Conservation (phyloP, 1,140 invertebrate genomes). For the Eupristina koningsbergeri region DNA sequence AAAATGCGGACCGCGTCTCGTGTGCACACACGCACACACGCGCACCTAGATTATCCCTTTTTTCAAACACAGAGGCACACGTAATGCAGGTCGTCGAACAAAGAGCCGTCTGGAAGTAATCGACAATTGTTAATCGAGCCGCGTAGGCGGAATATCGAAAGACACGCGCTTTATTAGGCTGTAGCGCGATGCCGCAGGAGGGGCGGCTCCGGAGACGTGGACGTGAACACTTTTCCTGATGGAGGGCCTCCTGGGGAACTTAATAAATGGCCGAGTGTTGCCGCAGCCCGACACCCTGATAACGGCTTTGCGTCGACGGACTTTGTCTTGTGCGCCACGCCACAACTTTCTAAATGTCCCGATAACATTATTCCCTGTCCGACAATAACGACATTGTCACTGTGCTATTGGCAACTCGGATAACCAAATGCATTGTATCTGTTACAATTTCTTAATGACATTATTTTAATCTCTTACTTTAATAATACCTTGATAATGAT, state of each 20-base stretch:
- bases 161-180: slow-evolving; percentile 59
- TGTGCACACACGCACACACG: not conserved
- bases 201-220: not conserved
- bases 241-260: not conserved
- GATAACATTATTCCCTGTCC: too few relatives aligned
- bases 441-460: not conserved
- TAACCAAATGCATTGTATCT: too few relatives aligned
- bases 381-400: not conserved
- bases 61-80: not conserved
- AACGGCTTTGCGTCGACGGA: not conserved
- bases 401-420: too few relatives aligned
- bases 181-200: not conserved
- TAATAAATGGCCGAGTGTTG: slow-evolving; percentile 18
- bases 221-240: not conserved
- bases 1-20: not conserved
- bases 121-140: slow-evolving; percentile 59
- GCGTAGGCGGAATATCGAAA: slow-evolving; percentile 62
- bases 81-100: slow-evolving; percentile 16
- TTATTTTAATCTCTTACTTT: not conserved
- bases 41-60: not conserved
- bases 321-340: too few relatives aligned
- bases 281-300: not conserved
- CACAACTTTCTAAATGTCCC: not conserved
- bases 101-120: slow-evolving; percentile 21
- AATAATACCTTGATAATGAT: not conserved